These are phyloP conservation scores for Pseudomyrmex pallidus DNA, from an alignment of 1,140 invertebrate genomes.

Conservation along the genomic window DNA sequence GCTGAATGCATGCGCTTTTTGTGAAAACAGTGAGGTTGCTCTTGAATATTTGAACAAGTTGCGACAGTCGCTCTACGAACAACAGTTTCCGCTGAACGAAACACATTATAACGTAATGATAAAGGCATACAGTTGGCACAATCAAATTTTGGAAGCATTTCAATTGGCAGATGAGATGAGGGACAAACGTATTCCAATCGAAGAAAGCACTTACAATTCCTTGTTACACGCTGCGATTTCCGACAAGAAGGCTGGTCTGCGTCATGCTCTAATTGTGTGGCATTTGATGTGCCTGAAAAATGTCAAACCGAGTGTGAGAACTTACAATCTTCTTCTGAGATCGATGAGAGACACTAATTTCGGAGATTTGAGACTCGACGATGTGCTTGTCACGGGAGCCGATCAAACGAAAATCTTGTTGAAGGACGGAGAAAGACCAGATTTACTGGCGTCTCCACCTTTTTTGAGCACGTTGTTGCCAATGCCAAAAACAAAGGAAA, in stretches of 20 bases:
- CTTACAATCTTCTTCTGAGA: slow-evolving; percentile 93
- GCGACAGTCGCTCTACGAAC: slow-evolving; percentile 85
- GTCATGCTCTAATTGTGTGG: slow-evolving; percentile 93
- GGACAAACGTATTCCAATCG: slow-evolving; percentile 88
- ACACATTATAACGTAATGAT: slow-evolving; percentile 95
- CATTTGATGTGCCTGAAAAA: slow-evolving; percentile 89
- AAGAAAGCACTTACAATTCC: slow-evolving; percentile 90
- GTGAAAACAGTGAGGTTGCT: slow-evolving; percentile 89
- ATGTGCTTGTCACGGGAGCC: slow-evolving; percentile 77
- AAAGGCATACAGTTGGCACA: slow-evolving; percentile 94
- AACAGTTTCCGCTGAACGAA: slow-evolving; percentile 89
- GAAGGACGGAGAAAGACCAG: slow-evolving; percentile 63
- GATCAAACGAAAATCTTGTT: slow-evolving; percentile 56
- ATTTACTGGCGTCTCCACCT: slow-evolving; percentile 79
- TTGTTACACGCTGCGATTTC: slow-evolving; percentile 93
- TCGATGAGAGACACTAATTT: slow-evolving; percentile 92
- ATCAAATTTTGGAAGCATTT: slow-evolving; percentile 91
- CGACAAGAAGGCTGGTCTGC: slow-evolving; percentile 92
- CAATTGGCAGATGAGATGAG: slow-evolving; percentile 93
- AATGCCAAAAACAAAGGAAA: no score
- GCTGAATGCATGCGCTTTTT: slow-evolving; percentile 95
- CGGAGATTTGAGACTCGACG: slow-evolving; percentile 88
- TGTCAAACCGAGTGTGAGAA: slow-evolving; percentile 89
- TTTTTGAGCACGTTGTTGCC: slow-evolving; percentile 58
- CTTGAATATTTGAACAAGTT: slow-evolving; percentile 84